Base-by-base conservation (phyloP, 2,888 invertebrate species). In the Morpho achilles region DNA sequence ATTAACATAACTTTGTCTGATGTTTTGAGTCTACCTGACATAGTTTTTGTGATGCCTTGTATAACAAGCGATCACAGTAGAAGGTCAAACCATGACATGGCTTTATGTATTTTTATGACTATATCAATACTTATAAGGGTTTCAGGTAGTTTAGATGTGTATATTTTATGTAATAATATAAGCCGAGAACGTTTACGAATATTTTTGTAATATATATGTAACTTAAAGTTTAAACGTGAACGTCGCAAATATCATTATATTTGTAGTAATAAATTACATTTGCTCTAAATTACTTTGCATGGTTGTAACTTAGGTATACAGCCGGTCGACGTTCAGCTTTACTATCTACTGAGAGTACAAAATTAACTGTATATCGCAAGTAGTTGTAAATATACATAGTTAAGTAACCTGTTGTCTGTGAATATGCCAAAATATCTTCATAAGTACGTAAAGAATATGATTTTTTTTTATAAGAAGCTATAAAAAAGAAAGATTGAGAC, bases 1-100 rank as follows among this genome's bases (percentile, higher is more conserved):
- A 32, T 32, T 46, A 46, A 46, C n/a, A 7, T 16, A 7, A 46
- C 7, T 45, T 45, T 32, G 43, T 32, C 9, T 47, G 23, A 42
- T 43, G 32, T 42, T 49, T 42, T 54, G 48, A 54, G 43, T 48
- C 32, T 6, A 22, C 16, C 22, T 39, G n/a, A 41, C 16, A 32
- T 47, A 44, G 48, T 52, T 47, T 52, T 56, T 53, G 59, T 60
- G 57, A 60, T 8, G 7, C 23, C 46, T 62, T 60, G 62, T 62
- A 40, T 42, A 53, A 62, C 62, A 60, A 59, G 59, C 51, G 46
- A 32, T 54, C 51, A 59, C 51, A 57, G 45, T 6, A 44, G 32
- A 44, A 42, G 22, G 48, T 52, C 8, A 53, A 58, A 58, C 40
- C 59, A 56, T 56, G 61, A 59, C 56, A 61, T 54, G 49, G 59